phyloP scores from a whole-genome alignment of 2,888 invertebrate genomes.

The Flexamia atlantica region DNA sequence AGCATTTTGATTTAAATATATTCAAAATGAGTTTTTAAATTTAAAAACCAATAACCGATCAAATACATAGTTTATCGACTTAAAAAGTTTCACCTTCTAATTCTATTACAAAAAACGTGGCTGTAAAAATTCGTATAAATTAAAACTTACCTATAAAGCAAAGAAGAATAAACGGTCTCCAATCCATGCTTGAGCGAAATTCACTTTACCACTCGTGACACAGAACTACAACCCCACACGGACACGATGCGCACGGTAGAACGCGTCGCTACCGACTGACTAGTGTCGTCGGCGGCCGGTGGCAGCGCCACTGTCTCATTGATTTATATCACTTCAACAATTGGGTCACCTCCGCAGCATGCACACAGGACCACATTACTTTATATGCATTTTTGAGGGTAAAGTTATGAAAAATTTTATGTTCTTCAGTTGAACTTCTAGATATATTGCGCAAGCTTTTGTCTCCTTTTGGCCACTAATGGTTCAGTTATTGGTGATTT shows the following conservation, averaged over 20 bases:
- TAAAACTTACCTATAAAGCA: constrained; percentile 32
- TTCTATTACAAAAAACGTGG: too few relatives aligned
- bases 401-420: too few relatives aligned
- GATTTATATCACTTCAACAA: constrained; percentile 38
- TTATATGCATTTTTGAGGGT: not conserved
- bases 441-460: too few relatives aligned
- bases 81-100: too few relatives aligned
- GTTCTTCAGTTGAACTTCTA: too few relatives aligned
- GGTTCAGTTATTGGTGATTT: too few relatives aligned
- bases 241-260: not conserved
- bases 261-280: constrained; percentile 22
- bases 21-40: too few relatives aligned
- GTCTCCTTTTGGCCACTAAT: too few relatives aligned
- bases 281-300: not conserved
- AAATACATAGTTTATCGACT: too few relatives aligned
- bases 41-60: too few relatives aligned
- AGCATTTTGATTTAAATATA: too few relatives aligned
- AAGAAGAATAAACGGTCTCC: not conserved
- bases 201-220: not conserved
- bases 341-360: constrained; percentile 16
- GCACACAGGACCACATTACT: constrained; percentile 6
- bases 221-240: not conserved
- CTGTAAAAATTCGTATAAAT: too few relatives aligned
- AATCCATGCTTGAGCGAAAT: not conserved
- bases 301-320: constrained; percentile 2